These are phyloP conservation scores for Trilocha varians DNA, from an alignment of 2,888 invertebrate species.

Conservation along the genomic window DNA sequence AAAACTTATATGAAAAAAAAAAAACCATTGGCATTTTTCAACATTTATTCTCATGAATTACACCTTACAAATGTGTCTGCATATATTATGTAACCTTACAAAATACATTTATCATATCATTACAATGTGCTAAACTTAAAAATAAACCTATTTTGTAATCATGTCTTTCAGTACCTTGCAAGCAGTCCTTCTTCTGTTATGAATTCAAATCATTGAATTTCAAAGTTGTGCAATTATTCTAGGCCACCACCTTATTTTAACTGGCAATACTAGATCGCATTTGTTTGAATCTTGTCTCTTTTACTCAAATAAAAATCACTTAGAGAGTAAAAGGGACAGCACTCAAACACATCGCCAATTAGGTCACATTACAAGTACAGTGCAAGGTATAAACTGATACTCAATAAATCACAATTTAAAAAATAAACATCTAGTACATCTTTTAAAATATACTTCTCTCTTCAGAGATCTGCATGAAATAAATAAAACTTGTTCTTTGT, in stretches of 20 bases:
- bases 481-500: not conserved
- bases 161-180: slow-evolving; percentile 62
- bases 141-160: slow-evolving; percentile 60
- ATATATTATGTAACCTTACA: slow-evolving; percentile 64
- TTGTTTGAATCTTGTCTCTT: not conserved
- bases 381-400: slow-evolving; percentile 30
- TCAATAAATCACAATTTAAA: slow-evolving; percentile 21
- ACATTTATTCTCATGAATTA: slow-evolving; percentile 72
- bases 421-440: slow-evolving; percentile 21
- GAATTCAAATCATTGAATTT: slow-evolving; percentile 20
- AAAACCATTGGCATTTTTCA: slow-evolving; percentile 37
- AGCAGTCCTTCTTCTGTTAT: slow-evolving; percentile 49
- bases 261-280: slow-evolving; percentile 3
- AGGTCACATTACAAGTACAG: slow-evolving; percentile 11
- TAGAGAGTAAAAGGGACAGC: not conserved
- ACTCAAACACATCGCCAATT: not conserved
- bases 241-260: slow-evolving; percentile 37
- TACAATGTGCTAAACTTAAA: slow-evolving; percentile 72
- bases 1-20: slow-evolving; percentile 12
- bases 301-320: not conserved
- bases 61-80: slow-evolving; percentile 69
- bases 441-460: not conserved
- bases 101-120: slow-evolving; percentile 56
- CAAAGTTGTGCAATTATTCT: slow-evolving; percentile 43
- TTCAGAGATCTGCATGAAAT: not conserved